A percentile compares a stretch with the other conserved stretches of the same genome.
These are phyloP conservation scores for Pluvianellus socialis DNA, from an alignment of 2,113 vertebrate species.

Conservation along the genomic window DNA sequence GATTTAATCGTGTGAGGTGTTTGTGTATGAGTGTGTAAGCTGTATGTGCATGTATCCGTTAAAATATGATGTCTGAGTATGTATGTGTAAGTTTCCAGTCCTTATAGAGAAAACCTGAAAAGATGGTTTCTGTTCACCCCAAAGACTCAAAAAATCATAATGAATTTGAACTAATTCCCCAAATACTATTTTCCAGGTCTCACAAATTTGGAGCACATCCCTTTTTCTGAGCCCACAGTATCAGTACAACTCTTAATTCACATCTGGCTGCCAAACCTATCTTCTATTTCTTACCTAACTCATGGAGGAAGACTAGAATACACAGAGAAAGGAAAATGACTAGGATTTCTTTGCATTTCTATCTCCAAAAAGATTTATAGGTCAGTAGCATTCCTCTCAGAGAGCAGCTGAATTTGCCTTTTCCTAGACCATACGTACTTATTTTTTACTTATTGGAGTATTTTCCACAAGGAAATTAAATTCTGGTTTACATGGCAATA, in stretches of 20 bases:
- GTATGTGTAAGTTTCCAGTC: neutral
- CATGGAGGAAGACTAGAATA: neutral
- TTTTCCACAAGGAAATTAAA: neutral
- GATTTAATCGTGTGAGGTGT: neutral
- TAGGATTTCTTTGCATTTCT: neutral
- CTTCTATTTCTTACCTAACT: neutral
- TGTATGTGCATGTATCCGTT: neutral
- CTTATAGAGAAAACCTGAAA: neutral
- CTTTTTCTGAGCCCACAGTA: neutral
- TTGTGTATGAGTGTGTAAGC: neutral
- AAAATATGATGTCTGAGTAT: neutral
- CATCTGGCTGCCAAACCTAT: neutral
- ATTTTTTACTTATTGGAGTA: neutral
- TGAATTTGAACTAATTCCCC: neutral
- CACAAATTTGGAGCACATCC: neutral
- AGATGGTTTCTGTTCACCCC: neutral
- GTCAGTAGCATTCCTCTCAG: neutral
- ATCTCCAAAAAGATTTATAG: neutral
- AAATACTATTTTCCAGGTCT: neutral
- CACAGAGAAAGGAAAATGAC: neutral
- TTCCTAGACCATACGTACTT: neutral
- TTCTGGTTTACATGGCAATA: neutral
- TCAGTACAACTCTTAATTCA: neutral
- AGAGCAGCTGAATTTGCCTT: neutral
- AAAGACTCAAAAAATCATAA: neutral